Percentiles rank a stretch among this genome's conserved stretches.
Conservation (phyloP, 2,113 vertebrate species). For the Syngnathus scovelli region DNA sequence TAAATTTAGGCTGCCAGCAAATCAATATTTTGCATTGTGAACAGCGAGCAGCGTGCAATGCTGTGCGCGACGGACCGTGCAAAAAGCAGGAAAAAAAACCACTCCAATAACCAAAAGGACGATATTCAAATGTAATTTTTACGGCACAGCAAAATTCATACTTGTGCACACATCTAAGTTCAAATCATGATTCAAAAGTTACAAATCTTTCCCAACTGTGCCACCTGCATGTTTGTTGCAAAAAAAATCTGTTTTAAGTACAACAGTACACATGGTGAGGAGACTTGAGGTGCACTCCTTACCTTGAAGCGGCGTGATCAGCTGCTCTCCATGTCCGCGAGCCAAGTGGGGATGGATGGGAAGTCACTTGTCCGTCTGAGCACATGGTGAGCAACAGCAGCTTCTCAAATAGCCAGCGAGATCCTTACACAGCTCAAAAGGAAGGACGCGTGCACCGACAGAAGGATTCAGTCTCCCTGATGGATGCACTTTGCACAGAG, state of each 20-base stretch:
- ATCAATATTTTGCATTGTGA: slow-evolving; percentile 42
- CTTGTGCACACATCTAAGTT: neutral
- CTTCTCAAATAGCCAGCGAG: slow-evolving; percentile 6
- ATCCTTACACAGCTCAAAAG: slow-evolving; percentile 3
- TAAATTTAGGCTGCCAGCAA: slow-evolving; percentile 29
- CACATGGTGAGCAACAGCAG: slow-evolving; percentile 23
- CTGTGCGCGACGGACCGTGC: neutral
- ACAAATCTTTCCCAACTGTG: neutral
- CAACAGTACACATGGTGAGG: no score
- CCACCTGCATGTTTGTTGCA: neutral
- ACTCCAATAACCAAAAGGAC: no score
- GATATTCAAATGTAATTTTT: no score
- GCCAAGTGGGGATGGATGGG: slow-evolving; percentile 10
- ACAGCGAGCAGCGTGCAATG: slow-evolving; percentile 9
- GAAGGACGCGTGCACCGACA: slow-evolving; percentile 10
- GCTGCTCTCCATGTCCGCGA: slow-evolving; percentile 21
- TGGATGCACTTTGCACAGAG: neutral
- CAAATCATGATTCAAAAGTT: neutral
- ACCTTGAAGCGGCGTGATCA: slow-evolving; percentile 39
- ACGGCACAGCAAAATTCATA: no score
- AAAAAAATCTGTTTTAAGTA: neutral
- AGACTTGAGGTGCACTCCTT: slow-evolving; percentile 15
- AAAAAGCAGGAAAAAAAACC: no score
- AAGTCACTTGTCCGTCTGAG: slow-evolving; percentile 12
- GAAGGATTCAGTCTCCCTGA: neutral